phyloP scores from a whole-genome alignment of 2,888 invertebrate species.

The Dynastes maya region DNA sequence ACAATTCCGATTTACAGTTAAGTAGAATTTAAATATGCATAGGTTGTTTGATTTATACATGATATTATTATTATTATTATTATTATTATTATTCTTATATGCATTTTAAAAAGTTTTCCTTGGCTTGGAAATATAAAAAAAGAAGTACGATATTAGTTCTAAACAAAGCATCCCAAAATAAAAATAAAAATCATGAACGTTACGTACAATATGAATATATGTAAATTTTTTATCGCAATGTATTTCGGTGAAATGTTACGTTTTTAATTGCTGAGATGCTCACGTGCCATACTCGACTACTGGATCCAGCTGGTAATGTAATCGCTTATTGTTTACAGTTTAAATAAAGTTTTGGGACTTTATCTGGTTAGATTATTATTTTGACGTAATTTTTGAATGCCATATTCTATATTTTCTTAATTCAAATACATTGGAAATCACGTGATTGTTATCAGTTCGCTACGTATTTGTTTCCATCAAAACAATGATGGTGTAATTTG shows the following conservation, averaged over 20 bases:
- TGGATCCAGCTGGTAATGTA: background rate
- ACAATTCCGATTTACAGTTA: too few relatives aligned
- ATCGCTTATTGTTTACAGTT: constrained; percentile 16
- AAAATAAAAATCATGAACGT: too few relatives aligned
- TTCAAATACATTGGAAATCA: constrained; percentile 8
- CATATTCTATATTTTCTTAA: background rate
- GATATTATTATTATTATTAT: too few relatives aligned
- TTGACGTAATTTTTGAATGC: constrained; percentile 20
- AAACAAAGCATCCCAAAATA: too few relatives aligned
- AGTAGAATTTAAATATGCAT: too few relatives aligned
- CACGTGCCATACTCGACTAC: constrained; percentile 1
- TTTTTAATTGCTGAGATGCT: background rate
- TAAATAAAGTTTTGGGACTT: background rate
- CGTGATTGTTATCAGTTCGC: background rate
- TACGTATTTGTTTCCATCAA: background rate
- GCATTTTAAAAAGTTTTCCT: too few relatives aligned
- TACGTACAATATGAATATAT: too few relatives aligned
- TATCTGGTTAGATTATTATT: constrained; percentile 21
- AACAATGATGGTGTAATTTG: background rate
- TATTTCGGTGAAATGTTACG: background rate
- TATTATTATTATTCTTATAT: too few relatives aligned
- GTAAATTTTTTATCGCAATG: too few relatives aligned
- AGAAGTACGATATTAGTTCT: too few relatives aligned
- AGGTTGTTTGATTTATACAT: too few relatives aligned
- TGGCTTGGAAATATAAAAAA: too few relatives aligned